Conservation (phyloP, 2,888 invertebrate genomes). For the Andrena minutula region DNA sequence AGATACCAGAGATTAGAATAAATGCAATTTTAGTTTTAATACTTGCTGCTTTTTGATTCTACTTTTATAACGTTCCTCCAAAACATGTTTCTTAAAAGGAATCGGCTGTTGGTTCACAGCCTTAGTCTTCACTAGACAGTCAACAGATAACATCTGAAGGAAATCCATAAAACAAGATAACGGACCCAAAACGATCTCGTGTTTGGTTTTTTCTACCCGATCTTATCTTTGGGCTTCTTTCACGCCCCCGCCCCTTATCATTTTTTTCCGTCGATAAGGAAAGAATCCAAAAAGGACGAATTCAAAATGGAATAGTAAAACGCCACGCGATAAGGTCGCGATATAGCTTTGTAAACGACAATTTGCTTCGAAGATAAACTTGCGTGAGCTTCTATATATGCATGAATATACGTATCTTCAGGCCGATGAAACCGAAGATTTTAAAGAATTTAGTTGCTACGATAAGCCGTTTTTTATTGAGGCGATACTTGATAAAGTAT, state of each 20-base stretch:
- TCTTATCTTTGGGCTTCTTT: constrained; percentile 25
- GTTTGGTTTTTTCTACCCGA: neutral
- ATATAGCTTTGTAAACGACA: constrained; percentile 27
- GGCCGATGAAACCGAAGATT: neutral
- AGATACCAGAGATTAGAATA: neutral
- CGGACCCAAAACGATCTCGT: neutral
- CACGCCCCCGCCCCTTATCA: constrained; percentile 38
- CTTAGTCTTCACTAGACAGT: neutral
- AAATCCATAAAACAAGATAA: constrained; percentile 2
- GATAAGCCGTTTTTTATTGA: constrained; percentile 12
- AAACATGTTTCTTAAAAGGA: neutral
- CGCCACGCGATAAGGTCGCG: constrained; percentile 27
- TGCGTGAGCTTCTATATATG: neutral
- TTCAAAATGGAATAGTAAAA: constrained; percentile 41
- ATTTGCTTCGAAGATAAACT: constrained; percentile 39
- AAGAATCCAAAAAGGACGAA: neutral
- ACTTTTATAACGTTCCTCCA: neutral
- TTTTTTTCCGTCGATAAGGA: constrained; percentile 22
- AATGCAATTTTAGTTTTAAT: neutral
- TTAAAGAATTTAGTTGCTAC: neutral
- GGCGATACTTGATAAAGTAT: neutral
- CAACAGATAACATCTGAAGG: neutral
- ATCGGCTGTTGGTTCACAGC: neutral
- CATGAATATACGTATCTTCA: constrained; percentile 19
- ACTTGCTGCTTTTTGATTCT: neutral